Evolutionary conservation across 2,888 invertebrate species (phyloP), one percentile per base, ranked within the genome.

Genomic region (Dorcus parallelipipedus): DNA sequence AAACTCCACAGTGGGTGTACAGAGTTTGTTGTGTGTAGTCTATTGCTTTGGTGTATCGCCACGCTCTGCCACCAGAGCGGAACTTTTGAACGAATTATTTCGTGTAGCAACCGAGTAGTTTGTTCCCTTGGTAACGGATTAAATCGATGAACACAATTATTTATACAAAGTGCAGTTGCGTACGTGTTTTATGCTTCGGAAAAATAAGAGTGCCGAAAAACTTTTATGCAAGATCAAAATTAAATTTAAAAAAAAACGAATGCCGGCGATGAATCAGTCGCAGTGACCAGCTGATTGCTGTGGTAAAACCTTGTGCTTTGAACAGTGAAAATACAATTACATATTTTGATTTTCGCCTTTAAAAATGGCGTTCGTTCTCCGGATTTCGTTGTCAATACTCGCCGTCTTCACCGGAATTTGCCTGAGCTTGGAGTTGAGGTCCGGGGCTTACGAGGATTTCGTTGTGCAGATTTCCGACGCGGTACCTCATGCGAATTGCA

Each of bases 371-470:
- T 50, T 60, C 40, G 8, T 56, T n/a, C 9, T 57, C 49, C 49
- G 54, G 52, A 38, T 60, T 49, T 39, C 58, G 40, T 33, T 52
- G 38, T 4, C 26, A 7, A 33, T 33, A 33, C 6, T 33, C 6
- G 26, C 6, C 26, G 50, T n/a, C 14, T 50, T 52, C 41, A 42
- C 39, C 52, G 42, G 38, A 40, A 39, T 59, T 38, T 40, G 38
- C 26, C 58, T 54, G 38, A 56, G 63, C 20, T 63, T 79, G 60
- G 76, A 78, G 54, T 64, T 80, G 62, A 72, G 69, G 54, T 74
- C 78, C 64, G 78, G 79, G 20, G 81, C 78, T 52, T 82, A 82
- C 66, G 79, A 81, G 61, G 79, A 79, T 60, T 70, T 82, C 58
- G 78, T 80, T 20, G 73, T 82, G 55, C 68, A 76, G 60, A 74